Evolutionary conservation across 2,797 vertebrate species (phyloP), one percentile per base, ranked within the genome.

Genomic region (Pipistrellus pipistrellus): DNA sequence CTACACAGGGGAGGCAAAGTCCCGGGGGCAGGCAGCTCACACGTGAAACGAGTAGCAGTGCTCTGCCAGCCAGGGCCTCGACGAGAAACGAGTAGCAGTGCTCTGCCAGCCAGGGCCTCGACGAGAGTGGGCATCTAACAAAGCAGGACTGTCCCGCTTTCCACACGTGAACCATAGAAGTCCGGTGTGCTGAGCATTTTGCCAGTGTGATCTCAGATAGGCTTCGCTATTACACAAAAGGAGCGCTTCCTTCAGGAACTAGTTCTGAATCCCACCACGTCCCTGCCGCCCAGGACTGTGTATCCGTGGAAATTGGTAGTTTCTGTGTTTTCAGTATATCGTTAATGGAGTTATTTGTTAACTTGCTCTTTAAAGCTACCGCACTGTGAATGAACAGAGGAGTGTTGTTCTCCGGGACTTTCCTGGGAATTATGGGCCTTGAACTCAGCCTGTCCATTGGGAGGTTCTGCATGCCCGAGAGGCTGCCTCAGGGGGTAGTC

Each of bases 11-110:
- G 62, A 83, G 53, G n/a, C 0, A 15, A 51, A 59, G 64, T 76
- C 51, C 25, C 4, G n/a, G 88, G 8, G 80, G 88, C 71, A 81
- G n/a, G n/a, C 55, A 12, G 59, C 68, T 13, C 44, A 72, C 7
- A 30, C 23, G 4, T 46, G 12, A 86, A 91, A 93, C 35, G 11
- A 57, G 5, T 27, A 76, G 82, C 30, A 27, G 30, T 2, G 30
- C 93, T 76, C 55, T 81, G 91, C 84, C 93, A 95, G 55, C 69
- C 64, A 85, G 1, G 57, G 53, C 68, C 25, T 90, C 30, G 72
- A 23, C 85, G 41, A 77, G 7, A 90, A 91, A 93, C 35, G 11
- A 57, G 5, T 27, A 76, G 82, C 30, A 27, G 30, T 2, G 30
- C 93, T 76, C 55, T 81, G 91, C 84, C 93, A 95, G 55, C 69